These are phyloP conservation scores for Pyxicephalus adspersus DNA, from an alignment of 2,113 vertebrate species.

Conservation along the genomic window DNA sequence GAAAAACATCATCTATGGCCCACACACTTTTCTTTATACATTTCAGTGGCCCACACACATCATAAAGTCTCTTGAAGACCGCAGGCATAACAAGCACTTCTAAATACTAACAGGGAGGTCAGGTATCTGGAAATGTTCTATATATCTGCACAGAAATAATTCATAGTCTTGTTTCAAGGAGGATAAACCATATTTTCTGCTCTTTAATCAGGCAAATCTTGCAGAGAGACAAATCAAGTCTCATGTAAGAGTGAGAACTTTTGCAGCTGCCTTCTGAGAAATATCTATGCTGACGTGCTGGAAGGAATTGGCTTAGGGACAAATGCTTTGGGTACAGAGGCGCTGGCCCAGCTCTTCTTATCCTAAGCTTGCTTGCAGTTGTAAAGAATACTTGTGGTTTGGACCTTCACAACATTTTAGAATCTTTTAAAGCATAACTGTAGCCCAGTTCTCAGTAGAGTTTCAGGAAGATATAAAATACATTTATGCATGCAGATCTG, in stretches of 20 bases:
- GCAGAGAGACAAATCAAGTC: slow-evolving; percentile 2
- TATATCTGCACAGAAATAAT: background rate
- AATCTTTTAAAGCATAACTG: no score
- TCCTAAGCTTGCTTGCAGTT: background rate
- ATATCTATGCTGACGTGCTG: background rate
- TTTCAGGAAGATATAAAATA: no score
- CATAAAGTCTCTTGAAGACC: background rate
- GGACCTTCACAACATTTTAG: no score
- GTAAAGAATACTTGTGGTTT: background rate
- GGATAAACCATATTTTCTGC: background rate
- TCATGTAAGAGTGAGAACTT: background rate
- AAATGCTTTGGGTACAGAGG: background rate
- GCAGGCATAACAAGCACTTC: background rate
- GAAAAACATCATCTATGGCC: background rate
- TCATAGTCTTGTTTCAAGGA: background rate
- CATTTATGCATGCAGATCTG: no score
- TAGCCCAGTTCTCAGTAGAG: no score
- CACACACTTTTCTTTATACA: slow-evolving; percentile 23
- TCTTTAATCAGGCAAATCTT: slow-evolving; percentile 11
- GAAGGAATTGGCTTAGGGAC: slow-evolving; percentile 12
- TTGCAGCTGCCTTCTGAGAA: slow-evolving; percentile 23
- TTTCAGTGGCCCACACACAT: slow-evolving; percentile 16
- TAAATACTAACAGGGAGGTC: background rate
- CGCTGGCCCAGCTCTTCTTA: background rate
- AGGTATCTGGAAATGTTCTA: background rate